Percentiles rank a stretch among this genome's conserved stretches.
phyloP scores from a whole-genome alignment of 1,140 invertebrate genomes.

The Argopecten irradians region DNA sequence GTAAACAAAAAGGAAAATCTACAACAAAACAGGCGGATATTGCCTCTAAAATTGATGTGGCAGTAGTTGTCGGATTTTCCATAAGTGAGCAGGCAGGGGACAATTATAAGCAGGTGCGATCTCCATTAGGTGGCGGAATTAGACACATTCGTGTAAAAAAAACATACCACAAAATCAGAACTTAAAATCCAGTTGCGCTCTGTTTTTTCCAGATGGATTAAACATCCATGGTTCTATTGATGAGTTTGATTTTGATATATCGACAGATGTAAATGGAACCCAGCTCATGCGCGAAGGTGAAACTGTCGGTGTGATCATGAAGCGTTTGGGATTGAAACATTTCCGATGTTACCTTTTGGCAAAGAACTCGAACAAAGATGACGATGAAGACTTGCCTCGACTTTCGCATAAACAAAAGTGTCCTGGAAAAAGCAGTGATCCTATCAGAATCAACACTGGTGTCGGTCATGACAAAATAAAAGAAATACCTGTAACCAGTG shows the following conservation, averaged over 20 bases:
- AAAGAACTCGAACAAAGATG: conserved; percentile 19
- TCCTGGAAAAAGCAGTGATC: background rate
- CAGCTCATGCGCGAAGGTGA: conserved; percentile 26
- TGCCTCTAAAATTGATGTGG: background rate
- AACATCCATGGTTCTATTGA: background rate
- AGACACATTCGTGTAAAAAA: background rate
- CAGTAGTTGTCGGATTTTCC: conserved; percentile 26
- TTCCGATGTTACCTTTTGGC: conserved; percentile 35
- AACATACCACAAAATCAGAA: conserved; percentile 7
- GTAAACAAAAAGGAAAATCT: background rate
- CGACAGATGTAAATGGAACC: conserved; percentile 20
- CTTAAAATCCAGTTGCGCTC: background rate
- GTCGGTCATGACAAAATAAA: background rate
- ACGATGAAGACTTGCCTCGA: background rate
- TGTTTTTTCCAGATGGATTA: background rate
- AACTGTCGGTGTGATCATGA: conserved; percentile 3
- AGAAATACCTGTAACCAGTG: background rate
- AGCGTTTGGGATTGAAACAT: conserved; percentile 30
- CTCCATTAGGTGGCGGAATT: conserved; percentile 24
- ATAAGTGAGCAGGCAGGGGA: background rate
- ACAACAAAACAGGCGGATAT: conserved; percentile 29
- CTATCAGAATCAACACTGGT: background rate
- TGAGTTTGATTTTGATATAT: background rate
- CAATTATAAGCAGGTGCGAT: background rate
- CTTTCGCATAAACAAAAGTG: background rate